phyloP scores from a whole-genome alignment of 1,140 invertebrate species.

The Episyrphus balteatus region DNA sequence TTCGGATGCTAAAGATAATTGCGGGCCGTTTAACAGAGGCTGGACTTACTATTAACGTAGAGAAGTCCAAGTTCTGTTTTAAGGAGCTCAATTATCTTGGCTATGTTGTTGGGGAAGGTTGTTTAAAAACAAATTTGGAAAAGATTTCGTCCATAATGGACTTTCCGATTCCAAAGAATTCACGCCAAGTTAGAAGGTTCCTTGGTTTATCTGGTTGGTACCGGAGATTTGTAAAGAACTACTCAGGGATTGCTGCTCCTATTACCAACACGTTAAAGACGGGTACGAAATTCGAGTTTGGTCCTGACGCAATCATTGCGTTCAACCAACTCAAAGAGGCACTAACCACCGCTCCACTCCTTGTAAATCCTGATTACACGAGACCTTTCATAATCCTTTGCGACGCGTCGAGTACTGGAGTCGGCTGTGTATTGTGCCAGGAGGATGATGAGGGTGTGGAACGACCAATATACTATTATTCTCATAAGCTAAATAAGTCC shows the following conservation, averaged over 20 bases:
- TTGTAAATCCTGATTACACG: constrained; percentile 25
- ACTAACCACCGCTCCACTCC: constrained; percentile 23
- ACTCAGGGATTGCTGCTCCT: constrained; percentile 4
- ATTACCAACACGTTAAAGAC: constrained; percentile 4
- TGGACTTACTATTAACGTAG: too few relatives aligned
- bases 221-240: too few relatives aligned
- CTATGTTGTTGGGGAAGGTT: constrained; percentile 4
- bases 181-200: constrained; percentile 10
- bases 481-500: too few relatives aligned
- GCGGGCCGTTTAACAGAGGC: too few relatives aligned
- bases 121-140: constrained; percentile 7
- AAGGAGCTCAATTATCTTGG: too few relatives aligned
- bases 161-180: constrained; percentile 9
- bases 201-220: too few relatives aligned
- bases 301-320: constrained; percentile 14
- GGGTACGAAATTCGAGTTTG: constrained; percentile 11
- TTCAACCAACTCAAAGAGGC: too few relatives aligned
- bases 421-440: too few relatives aligned
- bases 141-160: constrained; percentile 12
- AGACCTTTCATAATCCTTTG: constrained; percentile 25
- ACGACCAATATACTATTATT: constrained; percentile 26
- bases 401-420: too few relatives aligned
- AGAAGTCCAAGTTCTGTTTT: too few relatives aligned
- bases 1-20: too few relatives aligned
- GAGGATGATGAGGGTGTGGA: constrained; percentile 11